Conservation (phyloP, 2,797 vertebrate genomes). For the Acanthurus lineatus region DNA sequence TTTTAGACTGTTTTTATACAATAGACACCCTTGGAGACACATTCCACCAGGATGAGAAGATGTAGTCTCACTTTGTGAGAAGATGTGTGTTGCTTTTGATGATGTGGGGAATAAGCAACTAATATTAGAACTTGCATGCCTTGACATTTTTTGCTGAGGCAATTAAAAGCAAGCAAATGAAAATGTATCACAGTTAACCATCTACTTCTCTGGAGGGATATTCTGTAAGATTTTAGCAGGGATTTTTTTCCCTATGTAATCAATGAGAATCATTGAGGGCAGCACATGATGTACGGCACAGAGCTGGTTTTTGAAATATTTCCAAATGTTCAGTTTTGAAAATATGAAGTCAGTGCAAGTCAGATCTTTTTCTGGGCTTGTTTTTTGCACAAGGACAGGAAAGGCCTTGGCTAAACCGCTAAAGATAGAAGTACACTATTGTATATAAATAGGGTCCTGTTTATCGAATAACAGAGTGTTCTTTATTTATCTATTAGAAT, state of each 20-base stretch:
- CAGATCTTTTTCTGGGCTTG: background rate
- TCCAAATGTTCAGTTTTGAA: background rate
- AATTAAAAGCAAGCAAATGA: background rate
- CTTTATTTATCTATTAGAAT: background rate
- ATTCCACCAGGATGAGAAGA: background rate
- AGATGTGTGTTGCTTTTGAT: background rate
- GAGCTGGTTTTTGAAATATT: background rate
- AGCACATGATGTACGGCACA: background rate
- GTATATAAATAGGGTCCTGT: too few relatives aligned
- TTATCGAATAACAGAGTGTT: too few relatives aligned
- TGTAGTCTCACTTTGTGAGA: background rate
- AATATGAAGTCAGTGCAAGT: background rate
- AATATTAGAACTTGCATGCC: background rate
- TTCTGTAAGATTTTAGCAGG: constrained; percentile 3
- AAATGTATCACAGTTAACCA: background rate
- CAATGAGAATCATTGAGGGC: background rate
- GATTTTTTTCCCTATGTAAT: background rate
- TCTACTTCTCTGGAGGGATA: background rate
- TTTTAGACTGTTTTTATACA: background rate
- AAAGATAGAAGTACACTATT: too few relatives aligned
- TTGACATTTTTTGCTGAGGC: background rate
- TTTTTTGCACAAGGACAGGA: background rate
- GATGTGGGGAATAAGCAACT: background rate
- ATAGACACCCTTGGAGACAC: background rate
- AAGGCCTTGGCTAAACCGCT: too few relatives aligned